phyloP scores from a whole-genome alignment of 1,140 invertebrate genomes.

The Dermatophagoides farinae region DNA sequence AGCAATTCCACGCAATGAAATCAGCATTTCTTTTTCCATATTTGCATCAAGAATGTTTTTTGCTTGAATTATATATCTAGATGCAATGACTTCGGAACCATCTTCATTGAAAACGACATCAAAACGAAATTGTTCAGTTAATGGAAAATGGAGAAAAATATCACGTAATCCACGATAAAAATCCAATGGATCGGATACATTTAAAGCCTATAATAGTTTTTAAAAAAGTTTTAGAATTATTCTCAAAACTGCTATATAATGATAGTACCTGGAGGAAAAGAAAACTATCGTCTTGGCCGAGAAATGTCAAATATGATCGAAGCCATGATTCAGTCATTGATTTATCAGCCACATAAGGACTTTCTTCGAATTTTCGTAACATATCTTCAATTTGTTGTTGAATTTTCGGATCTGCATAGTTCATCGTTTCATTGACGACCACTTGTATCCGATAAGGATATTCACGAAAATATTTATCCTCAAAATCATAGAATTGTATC shows the following conservation, averaged over 20 bases:
- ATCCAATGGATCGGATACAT: slow-evolving; percentile 43
- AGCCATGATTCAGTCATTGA: slow-evolving; percentile 80
- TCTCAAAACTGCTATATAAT: background rate
- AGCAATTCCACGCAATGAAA: slow-evolving; percentile 52
- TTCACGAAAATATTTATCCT: slow-evolving; percentile 69
- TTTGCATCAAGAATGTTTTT: slow-evolving; percentile 71
- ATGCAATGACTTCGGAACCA: slow-evolving; percentile 49
- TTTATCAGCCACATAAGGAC: slow-evolving; percentile 45
- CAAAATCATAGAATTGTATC: slow-evolving; percentile 64
- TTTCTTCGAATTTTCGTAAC: slow-evolving; percentile 53
- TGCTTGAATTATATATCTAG: slow-evolving; percentile 66
- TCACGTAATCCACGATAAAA: slow-evolving; percentile 56
- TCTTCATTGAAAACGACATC: slow-evolving; percentile 65
- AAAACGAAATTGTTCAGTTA: slow-evolving; percentile 41
- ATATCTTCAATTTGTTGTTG: slow-evolving; percentile 57
- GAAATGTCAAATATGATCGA: slow-evolving; percentile 55
- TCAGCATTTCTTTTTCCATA: slow-evolving; percentile 74
- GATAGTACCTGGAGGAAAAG: slow-evolving; percentile 17
- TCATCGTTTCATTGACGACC: slow-evolving; percentile 55
- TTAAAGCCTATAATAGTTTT: slow-evolving; percentile 34
- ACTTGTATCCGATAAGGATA: slow-evolving; percentile 79
- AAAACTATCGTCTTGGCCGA: slow-evolving; percentile 47
- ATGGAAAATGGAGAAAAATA: slow-evolving; percentile 29
- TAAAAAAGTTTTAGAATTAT: background rate
- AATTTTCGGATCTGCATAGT: slow-evolving; percentile 58